Evolutionary conservation across 1,140 invertebrate species (phyloP).

Genomic region (Drosophila lini): DNA sequence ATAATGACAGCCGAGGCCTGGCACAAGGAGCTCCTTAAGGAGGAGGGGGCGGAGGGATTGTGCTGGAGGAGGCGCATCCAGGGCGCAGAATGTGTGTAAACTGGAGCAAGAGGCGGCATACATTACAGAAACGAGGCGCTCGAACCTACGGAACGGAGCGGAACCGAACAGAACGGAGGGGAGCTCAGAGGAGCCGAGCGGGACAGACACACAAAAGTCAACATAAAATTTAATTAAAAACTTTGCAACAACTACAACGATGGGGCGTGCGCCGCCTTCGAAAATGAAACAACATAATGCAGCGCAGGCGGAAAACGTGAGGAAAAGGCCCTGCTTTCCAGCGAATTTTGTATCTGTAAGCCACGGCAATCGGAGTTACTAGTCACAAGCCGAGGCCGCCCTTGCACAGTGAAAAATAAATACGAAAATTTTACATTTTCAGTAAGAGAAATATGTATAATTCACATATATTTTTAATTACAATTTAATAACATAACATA

Average conservation of each 20-base stretch:
- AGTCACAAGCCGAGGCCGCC: conserved; percentile 30
- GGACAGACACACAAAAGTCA: conserved; percentile 65
- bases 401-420: neutral
- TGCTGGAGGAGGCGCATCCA: conserved; percentile 31
- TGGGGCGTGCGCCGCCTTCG: conserved; percentile 26
- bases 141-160: conserved; percentile 24
- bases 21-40: conserved; percentile 5
- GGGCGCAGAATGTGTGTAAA: conserved; percentile 46
- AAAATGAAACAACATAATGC: conserved; percentile 63
- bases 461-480: too few relatives aligned
- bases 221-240: conserved; percentile 83
- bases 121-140: conserved; percentile 38
- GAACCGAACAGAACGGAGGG: neutral
- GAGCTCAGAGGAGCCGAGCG: conserved; percentile 17
- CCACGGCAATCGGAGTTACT: conserved; percentile 25
- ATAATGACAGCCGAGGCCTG: conserved; percentile 59
- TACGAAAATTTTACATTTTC: too few relatives aligned
- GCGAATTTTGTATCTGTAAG: conserved; percentile 23
- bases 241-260: conserved; percentile 71
- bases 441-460: too few relatives aligned
- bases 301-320: conserved; percentile 38
- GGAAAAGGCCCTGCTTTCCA: conserved; percentile 21
- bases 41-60: neutral
- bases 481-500: too few relatives aligned
- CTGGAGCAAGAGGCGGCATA: conserved; percentile 53